A percentile compares a stretch with the other conserved stretches of the same genome.
Conservation (phyloP, 2,113 vertebrate species). For the Casuarius casuarius region DNA sequence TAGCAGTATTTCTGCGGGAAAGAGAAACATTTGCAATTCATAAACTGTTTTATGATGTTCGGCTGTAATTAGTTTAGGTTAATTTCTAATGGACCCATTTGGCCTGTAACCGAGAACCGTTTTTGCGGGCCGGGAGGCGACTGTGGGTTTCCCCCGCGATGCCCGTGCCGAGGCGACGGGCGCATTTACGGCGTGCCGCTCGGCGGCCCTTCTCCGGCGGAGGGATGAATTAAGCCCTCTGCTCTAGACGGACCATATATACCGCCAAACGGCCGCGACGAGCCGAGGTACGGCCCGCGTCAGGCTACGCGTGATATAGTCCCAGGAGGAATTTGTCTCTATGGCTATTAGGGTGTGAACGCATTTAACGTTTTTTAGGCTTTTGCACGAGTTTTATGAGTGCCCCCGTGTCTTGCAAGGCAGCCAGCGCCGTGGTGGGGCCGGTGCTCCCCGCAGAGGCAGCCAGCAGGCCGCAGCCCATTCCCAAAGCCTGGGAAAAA, state of each 20-base stretch:
- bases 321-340: slow-evolving; percentile 15
- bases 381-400: neutral
- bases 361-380: neutral
- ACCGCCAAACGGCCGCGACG: slow-evolving; percentile 47
- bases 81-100: slow-evolving; percentile 1
- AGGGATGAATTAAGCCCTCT: slow-evolving; percentile 18
- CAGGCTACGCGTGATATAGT: neutral
- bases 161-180: too few relatives aligned
- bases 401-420: too few relatives aligned
- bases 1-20: neutral
- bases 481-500: too few relatives aligned
- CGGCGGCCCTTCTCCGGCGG: slow-evolving; percentile 4
- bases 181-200: slow-evolving; percentile 50
- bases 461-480: too few relatives aligned
- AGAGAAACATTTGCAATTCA: slow-evolving; percentile 17
- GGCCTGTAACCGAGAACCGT: neutral
- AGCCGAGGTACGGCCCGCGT: slow-evolving; percentile 36
- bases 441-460: too few relatives aligned
- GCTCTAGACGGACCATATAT: slow-evolving; percentile 20
- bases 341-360: slow-evolving; percentile 26
- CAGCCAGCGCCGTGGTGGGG: too few relatives aligned
- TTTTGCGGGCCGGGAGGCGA: neutral
- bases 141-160: too few relatives aligned
- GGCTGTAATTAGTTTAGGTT: slow-evolving; percentile 31
- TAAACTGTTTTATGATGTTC: fast-evolving